These are phyloP conservation scores for Geotrypetes seraphini DNA, from an alignment of 2,797 vertebrate genomes.

Conservation along the genomic window DNA sequence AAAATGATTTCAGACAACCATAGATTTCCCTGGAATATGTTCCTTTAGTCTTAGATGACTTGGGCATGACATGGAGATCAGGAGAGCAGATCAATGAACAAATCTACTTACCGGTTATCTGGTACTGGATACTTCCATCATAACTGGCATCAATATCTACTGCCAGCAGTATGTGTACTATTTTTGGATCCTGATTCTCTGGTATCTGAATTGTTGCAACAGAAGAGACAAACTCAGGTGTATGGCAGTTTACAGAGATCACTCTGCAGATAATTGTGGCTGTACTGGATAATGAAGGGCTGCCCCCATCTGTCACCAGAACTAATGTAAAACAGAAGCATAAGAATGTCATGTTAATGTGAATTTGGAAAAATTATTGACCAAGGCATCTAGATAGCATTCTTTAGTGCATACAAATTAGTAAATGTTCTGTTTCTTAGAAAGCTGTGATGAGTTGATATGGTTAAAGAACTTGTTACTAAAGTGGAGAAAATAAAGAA, in stretches of 20 bases:
- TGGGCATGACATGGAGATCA: too few relatives aligned
- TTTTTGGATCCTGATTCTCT: constrained; percentile 72
- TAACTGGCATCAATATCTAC: constrained; percentile 66
- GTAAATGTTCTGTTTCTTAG: too few relatives aligned
- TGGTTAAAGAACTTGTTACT: too few relatives aligned
- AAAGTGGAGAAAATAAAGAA: too few relatives aligned
- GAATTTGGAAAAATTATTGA: too few relatives aligned
- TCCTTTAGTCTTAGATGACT: too few relatives aligned
- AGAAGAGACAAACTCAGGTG: constrained; percentile 61
- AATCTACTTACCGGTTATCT: constrained; percentile 60
- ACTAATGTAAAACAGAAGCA: constrained; percentile 54
- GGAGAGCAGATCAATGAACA: neutral
- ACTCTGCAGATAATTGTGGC: constrained; percentile 64
- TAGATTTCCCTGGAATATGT: too few relatives aligned
- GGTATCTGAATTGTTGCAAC: constrained; percentile 57
- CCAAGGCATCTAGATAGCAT: too few relatives aligned
- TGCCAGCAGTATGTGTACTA: constrained; percentile 56
- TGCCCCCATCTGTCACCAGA: constrained; percentile 66
- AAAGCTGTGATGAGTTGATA: too few relatives aligned
- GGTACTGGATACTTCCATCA: constrained; percentile 70
- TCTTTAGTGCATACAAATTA: too few relatives aligned
- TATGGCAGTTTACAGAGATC: constrained; percentile 80
- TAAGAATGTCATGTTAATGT: constrained; percentile 3
- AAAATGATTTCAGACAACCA: too few relatives aligned
- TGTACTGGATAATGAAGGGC: constrained; percentile 53